These are phyloP conservation scores for Manis javanica DNA, from an alignment of 2,797 vertebrate genomes.

Conservation along the genomic window DNA sequence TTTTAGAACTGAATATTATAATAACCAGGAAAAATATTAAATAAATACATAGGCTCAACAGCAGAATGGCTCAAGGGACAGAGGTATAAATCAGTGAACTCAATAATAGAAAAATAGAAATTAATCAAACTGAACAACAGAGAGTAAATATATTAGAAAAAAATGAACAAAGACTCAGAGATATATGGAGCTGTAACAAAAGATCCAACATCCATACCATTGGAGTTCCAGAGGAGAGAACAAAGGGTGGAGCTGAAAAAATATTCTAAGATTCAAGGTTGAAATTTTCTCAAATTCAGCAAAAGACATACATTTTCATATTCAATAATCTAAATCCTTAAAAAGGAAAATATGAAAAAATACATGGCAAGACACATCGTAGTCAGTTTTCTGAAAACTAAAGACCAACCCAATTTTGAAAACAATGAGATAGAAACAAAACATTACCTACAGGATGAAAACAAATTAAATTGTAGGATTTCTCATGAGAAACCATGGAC, in stretches of 20 bases:
- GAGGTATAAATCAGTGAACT: neutral
- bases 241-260: neutral
- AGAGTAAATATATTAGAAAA: neutral
- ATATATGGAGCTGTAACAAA: neutral
- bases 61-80: neutral
- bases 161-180: neutral
- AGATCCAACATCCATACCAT: neutral
- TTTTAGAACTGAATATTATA: neutral
- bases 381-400: neutral
- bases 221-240: neutral
- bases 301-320: neutral
- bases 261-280: neutral
- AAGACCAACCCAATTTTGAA: neutral
- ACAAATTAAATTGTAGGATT: neutral
- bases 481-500: too few species aligned
- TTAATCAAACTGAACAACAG: neutral
- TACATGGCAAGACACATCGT: neutral
- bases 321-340: neutral
- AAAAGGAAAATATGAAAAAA: neutral
- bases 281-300: neutral
- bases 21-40: neutral
- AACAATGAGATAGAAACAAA: neutral
- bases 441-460: neutral
- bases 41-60: neutral
- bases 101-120: neutral